These are phyloP conservation scores for Amphipoea oculea DNA, from an alignment of 2,888 invertebrate species.

Conservation along the genomic window DNA sequence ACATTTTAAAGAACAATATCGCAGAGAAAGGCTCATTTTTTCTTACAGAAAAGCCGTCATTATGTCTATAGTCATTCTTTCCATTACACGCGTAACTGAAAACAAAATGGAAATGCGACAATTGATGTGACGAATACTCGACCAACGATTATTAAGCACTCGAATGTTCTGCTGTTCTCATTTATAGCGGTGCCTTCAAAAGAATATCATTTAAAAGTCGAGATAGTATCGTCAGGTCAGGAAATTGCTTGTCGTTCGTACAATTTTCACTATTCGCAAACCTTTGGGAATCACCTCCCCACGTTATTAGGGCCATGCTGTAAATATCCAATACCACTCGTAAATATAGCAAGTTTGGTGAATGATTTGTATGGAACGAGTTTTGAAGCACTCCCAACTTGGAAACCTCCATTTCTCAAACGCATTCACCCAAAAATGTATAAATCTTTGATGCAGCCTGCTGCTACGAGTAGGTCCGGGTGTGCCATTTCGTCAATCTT, in stretches of 20 bases:
- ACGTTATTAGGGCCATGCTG: slow-evolving; percentile 1
- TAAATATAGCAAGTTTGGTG: slow-evolving; percentile 41
- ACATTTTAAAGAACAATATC: slow-evolving; percentile 45
- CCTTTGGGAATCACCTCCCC: slow-evolving; percentile 17
- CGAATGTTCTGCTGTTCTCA: slow-evolving; percentile 55
- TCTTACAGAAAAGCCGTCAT: slow-evolving; percentile 53
- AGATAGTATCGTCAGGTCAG: slow-evolving; percentile 37
- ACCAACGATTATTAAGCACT: slow-evolving; percentile 64
- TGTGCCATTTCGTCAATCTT: slow-evolving; percentile 64
- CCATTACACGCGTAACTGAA: slow-evolving; percentile 76
- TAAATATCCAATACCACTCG: slow-evolving; percentile 41
- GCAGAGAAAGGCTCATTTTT: slow-evolving; percentile 57
- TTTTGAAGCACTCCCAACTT: slow-evolving; percentile 59
- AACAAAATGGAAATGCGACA: slow-evolving; percentile 74
- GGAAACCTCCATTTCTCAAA: slow-evolving; percentile 63
- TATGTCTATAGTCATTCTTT: slow-evolving; percentile 74
- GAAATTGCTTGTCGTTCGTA: slow-evolving; percentile 45
- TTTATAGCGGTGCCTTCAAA: slow-evolving; percentile 45
- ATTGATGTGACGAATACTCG: slow-evolving; percentile 63
- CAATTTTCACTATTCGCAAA: slow-evolving; percentile 40
- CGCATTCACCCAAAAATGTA: slow-evolving; percentile 55
- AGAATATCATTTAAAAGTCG: slow-evolving; percentile 54
- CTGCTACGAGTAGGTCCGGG: slow-evolving; percentile 34
- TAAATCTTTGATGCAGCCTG: slow-evolving; percentile 64
- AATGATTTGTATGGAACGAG: slow-evolving; percentile 65